Base-by-base conservation (phyloP, 2,113 vertebrate species). In the Malurus melanocephalus region DNA sequence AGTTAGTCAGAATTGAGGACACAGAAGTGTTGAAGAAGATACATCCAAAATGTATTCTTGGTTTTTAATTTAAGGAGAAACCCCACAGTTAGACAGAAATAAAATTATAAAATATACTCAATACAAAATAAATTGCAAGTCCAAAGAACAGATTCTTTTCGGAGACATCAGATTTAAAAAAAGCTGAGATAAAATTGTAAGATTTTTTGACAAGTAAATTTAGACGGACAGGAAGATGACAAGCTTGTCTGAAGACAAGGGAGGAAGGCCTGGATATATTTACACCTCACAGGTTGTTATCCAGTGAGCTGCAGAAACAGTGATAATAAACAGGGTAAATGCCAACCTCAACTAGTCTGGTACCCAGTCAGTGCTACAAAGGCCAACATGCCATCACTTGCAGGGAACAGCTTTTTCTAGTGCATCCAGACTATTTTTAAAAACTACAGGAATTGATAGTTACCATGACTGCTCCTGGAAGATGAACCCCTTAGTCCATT, bases 1-100 rank as follows among this genome's bases (percentile, higher is more conserved):
- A 59, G 18, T n/a, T 24, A 30, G 11, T 27, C 16, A 92, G 48
- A 80, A 74, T 2, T 14, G 17, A 88, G 40, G 40, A 74, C 27
- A 48, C 18, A 33, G 8, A 69, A 48, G 14, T 16, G 7, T 32
- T 87, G 24, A 66, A 85, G 73, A 28, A 73, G 88, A 75, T 30
- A 84, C 35, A 65, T 57, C 35, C 22, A 67, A 83, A 80, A 94
- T 78, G 7, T 42, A 49, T 21, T 78, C 9, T 28, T 35, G 11
- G 17, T 61, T 90, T 93, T 87, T 91, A 93, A 94, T 90, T 92
- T 88, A 94, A 76, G 64, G 64, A 69, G 71, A 80, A 85, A 21
- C 3, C 24, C 24, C 52, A 73, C 49, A 75, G 33, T 55, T 20
- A 56, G 19, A 89, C 77, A 85, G 38, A 75, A 69, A 66, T 7